Evolutionary conservation across 1,140 invertebrate species (phyloP).

Genomic region (Bicyclus anynana): DNA sequence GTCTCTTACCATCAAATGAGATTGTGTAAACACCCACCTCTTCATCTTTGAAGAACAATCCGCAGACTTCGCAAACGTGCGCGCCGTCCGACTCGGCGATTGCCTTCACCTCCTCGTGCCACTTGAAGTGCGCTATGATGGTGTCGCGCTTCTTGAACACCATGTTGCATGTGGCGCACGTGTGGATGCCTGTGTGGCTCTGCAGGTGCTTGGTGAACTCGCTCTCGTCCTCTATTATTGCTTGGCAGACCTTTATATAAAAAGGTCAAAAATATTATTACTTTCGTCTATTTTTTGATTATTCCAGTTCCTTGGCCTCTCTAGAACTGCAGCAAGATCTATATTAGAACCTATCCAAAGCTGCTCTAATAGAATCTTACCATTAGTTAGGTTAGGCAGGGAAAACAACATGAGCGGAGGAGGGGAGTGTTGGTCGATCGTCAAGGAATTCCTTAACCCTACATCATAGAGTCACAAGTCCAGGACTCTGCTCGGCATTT

Average conservation of each 20-base stretch:
- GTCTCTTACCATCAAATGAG: too few species aligned
- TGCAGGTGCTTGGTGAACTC: slow-evolving; percentile 50
- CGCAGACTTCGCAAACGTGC: slow-evolving; percentile 59
- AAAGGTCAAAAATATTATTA: not conserved
- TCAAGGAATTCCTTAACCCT: too few species aligned
- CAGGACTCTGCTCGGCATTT: too few species aligned
- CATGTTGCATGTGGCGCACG: slow-evolving; percentile 47
- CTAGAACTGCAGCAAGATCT: too few species aligned
- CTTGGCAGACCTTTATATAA: slow-evolving; percentile 52
- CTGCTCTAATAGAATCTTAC: too few species aligned
- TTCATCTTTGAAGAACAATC: slow-evolving; percentile 40
- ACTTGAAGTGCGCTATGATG: slow-evolving; percentile 53
- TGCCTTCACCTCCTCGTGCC: slow-evolving; percentile 35
- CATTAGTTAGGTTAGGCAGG: too few species aligned
- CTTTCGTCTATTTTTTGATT: too few species aligned
- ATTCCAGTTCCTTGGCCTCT: too few species aligned
- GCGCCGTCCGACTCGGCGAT: slow-evolving; percentile 32
- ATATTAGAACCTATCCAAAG: too few species aligned
- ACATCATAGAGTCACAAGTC: too few species aligned
- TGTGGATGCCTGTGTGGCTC: slow-evolving; percentile 49
- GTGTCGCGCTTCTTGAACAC: slow-evolving; percentile 54
- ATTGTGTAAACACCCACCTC: not conserved
- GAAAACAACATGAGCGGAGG: too few species aligned
- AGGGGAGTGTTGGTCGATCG: too few species aligned
- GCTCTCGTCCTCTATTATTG: slow-evolving; percentile 45